Base-by-base conservation (phyloP, 2,113 vertebrate species). In the Pavo muticus region DNA sequence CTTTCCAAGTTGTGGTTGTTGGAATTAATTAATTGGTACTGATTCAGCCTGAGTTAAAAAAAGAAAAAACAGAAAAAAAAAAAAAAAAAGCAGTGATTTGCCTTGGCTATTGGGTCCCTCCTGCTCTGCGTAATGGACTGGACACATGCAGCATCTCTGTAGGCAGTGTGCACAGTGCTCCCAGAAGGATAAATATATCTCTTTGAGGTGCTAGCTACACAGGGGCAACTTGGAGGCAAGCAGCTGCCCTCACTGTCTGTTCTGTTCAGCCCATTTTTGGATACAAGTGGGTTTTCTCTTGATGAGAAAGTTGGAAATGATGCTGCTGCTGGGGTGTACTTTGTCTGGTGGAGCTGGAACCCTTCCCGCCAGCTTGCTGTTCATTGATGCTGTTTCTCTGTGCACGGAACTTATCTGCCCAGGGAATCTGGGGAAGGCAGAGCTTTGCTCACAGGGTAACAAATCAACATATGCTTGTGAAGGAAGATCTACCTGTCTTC, bases 141-240 rank as follows among this genome's bases (percentile, higher is more conserved):
- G 27, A 30, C 17, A 5, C 25, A 32, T 69, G 35, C 4, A 57
- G 50, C 3, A 18, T 12, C 23, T 73, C 48, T 80, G 42, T 16
- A 65, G 44, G 21, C 44, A 45, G 14, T 1, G 2, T 57, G 32
- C 14, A 6, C 12, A 50, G 24, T 29, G 10, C 12, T 86, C 7
- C 19, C 18, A 42, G 65, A 52, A 32, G 71, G 45, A 44, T 8
- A 70, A 70, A 57, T n/a, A 1, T 2, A 5, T 44, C 23, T 68
- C 12, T 47, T 39, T 17, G 35, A 39, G 35, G 56, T 42, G 19
- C 10, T 56, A 0, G 0, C 64, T 1, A 2, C 48, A n/a, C 2
- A 6, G 9, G 10, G 37, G 21, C 9, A 42, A 5, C 7, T 11
- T 83, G 45, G 80, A 84, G 40, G 29, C 4, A 4, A 47, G 29